Conservation (phyloP, 2,113 vertebrate genomes). For the Dicrurus megarhynchus region DNA sequence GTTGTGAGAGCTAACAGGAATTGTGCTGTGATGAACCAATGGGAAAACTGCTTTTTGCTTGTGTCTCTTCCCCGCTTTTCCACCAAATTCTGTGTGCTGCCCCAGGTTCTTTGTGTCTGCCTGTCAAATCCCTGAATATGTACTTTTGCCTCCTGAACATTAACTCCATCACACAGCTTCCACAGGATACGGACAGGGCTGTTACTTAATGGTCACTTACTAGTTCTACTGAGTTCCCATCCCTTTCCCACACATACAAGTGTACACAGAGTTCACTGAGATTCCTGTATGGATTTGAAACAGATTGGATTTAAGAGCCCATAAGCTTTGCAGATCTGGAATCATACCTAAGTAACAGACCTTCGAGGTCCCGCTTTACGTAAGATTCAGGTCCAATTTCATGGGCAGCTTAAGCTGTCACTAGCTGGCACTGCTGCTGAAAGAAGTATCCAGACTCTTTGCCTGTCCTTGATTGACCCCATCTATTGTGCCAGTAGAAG, state of each 20-base stretch:
- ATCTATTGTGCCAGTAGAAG: background rate
- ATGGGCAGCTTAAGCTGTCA: background rate
- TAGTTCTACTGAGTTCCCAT: background rate
- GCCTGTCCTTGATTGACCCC: background rate
- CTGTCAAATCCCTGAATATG: background rate
- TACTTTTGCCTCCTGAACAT: background rate
- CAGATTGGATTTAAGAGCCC: background rate
- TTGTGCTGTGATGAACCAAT: background rate
- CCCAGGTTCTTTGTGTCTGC: background rate
- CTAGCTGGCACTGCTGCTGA: background rate
- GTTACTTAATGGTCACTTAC: background rate
- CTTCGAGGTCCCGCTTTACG: background rate
- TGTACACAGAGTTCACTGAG: background rate
- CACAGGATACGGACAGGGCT: rapidly evolving
- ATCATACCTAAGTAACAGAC: background rate
- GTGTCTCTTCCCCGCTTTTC: background rate
- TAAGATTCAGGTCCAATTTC: conserved; percentile 11
- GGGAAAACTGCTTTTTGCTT: background rate
- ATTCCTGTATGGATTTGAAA: background rate
- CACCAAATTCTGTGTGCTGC: background rate
- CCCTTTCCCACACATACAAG: background rate
- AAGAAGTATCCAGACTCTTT: background rate
- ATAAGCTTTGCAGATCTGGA: background rate
- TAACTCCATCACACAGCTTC: background rate
- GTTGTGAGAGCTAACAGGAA: background rate